Evolutionary conservation across 2,797 vertebrate species (phyloP).

Genomic region (Rhabdophis nuchalis): DNA sequence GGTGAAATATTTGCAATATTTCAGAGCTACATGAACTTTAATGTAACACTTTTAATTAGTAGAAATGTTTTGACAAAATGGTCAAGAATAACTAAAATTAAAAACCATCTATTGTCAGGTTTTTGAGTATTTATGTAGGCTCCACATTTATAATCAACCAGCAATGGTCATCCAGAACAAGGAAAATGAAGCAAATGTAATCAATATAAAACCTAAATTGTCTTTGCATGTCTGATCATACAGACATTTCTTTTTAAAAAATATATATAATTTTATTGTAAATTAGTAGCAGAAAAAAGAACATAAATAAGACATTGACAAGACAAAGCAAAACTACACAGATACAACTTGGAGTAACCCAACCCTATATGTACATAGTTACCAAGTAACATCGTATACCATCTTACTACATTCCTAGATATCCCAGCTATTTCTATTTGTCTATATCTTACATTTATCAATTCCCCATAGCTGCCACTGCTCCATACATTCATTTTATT

Average conservation of each 20-base stretch:
- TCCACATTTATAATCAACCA: neutral
- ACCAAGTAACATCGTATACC: too few relatives aligned
- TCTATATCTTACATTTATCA: too few relatives aligned
- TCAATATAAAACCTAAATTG: neutral
- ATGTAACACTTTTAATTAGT: neutral
- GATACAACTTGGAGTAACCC: too few relatives aligned
- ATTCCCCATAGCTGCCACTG: too few relatives aligned
- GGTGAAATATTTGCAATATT: neutral
- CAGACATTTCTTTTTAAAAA: neutral
- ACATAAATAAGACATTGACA: too few relatives aligned
- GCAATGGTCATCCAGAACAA: neutral
- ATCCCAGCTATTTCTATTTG: too few relatives aligned
- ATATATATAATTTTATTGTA: too few relatives aligned
- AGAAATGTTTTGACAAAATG: neutral
- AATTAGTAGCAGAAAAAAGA: too few relatives aligned
- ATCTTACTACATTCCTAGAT: too few relatives aligned
- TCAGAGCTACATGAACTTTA: neutral
- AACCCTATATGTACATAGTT: too few relatives aligned
- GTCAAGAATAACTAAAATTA: neutral
- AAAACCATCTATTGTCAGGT: neutral
- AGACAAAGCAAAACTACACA: too few relatives aligned
- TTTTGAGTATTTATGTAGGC: neutral
- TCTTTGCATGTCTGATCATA: neutral
- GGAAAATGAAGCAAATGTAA: neutral
- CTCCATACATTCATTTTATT: too few relatives aligned